Evolutionary conservation across 2,888 invertebrate species (phyloP).

Genomic region (Emmelina monodactyla): DNA sequence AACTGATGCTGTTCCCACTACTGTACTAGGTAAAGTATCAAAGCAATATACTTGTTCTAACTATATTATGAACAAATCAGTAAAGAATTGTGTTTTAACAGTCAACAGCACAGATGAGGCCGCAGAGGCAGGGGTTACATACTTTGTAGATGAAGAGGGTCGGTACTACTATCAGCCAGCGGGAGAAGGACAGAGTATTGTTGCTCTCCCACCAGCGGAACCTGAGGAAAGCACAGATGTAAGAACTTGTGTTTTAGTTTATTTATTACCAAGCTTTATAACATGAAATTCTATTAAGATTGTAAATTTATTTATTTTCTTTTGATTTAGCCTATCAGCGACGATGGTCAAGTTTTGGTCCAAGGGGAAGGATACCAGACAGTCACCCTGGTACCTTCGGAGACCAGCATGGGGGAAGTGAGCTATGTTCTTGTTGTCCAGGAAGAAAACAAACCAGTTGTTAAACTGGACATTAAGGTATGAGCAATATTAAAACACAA

Average conservation of each 20-base stretch:
- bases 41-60: not conserved
- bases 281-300: constrained; percentile 8
- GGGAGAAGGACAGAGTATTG: constrained; percentile 69
- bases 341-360: constrained; percentile 26
- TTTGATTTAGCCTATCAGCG: constrained; percentile 15
- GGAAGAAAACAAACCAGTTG: constrained; percentile 69
- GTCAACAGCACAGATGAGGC: constrained; percentile 29
- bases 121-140: constrained; percentile 62
- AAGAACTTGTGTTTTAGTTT: too few relatives aligned
- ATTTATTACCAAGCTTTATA: too few relatives aligned
- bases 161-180: constrained; percentile 83
- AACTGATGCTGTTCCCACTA: constrained; percentile 69
- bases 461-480: constrained; percentile 35
- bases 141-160: constrained; percentile 83
- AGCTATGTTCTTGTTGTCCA: constrained; percentile 89
- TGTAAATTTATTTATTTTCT: constrained; percentile 3
- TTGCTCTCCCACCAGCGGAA: constrained; percentile 68
- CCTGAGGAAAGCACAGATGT: too few relatives aligned
- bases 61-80: not conserved
- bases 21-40: constrained; percentile 17
- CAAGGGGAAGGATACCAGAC: constrained; percentile 74
- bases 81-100: constrained; percentile 1
- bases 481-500: too few relatives aligned
- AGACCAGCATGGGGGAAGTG: constrained; percentile 78
- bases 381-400: constrained; percentile 84